A percentile compares a stretch with the other conserved stretches of the same genome.
Conservation (phyloP, 2,113 vertebrate genomes). For the Ammodytes marinus region DNA sequence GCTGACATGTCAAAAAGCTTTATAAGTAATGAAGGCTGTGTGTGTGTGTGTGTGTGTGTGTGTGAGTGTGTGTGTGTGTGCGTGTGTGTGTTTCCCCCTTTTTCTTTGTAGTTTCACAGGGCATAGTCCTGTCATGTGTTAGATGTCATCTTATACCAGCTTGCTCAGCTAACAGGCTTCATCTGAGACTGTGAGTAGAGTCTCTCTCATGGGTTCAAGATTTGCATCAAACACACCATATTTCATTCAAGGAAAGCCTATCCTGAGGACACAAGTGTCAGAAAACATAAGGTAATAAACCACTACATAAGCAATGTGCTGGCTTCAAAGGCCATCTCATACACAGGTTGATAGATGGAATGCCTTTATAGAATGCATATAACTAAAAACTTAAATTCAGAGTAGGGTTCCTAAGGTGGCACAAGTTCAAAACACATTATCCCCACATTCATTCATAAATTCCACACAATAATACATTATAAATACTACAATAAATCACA, state of each 20-base stretch:
- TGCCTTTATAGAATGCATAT: no score
- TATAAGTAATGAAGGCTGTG: constrained; percentile 21
- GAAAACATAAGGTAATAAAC: no score
- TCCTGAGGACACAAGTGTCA: background rate
- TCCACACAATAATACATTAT: no score
- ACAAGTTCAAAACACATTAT: no score
- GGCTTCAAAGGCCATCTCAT: no score
- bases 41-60: background rate
- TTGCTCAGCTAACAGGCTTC: constrained; percentile 30
- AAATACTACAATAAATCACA: no score
- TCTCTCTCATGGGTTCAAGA: background rate
- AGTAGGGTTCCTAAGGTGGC: no score
- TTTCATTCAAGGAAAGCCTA: background rate
- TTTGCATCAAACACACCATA: background rate
- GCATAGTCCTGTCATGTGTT: background rate
- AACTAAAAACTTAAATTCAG: no score
- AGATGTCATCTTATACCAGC: constrained; percentile 23
- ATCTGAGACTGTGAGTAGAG: constrained; percentile 1
- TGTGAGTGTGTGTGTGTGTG: no score
- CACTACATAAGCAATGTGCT: no score
- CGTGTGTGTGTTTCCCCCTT: background rate
- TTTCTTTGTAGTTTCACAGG: background rate
- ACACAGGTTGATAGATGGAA: no score
- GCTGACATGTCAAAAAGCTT: constrained; percentile 42
- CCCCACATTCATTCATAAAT: no score